Percentiles rank a stretch among this genome's conserved stretches.
These are phyloP conservation scores for Prenolepis imparis DNA, from an alignment of 2,888 invertebrate species.

Conservation along the genomic window DNA sequence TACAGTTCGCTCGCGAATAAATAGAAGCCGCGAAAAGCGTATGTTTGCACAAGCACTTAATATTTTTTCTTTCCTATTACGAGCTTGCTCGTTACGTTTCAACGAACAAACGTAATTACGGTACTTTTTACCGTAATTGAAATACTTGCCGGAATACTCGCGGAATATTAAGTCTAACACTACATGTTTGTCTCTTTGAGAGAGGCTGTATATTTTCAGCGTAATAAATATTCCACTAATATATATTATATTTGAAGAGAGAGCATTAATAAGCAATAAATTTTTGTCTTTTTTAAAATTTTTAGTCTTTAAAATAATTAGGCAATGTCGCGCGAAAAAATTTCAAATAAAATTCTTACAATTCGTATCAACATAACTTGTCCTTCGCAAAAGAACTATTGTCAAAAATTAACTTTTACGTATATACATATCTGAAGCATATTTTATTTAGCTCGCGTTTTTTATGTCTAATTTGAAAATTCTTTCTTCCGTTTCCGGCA, in stretches of 20 bases:
- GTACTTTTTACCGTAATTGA: constrained; percentile 42
- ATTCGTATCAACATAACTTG: not conserved
- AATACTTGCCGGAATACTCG: not conserved
- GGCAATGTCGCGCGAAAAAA: not conserved
- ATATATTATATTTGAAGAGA: not conserved
- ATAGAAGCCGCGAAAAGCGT: constrained; percentile 52
- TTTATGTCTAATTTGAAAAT: not conserved
- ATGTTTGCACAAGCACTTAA: constrained; percentile 62
- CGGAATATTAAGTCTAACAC: constrained; percentile 4
- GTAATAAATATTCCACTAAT: not conserved
- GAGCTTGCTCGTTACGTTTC: constrained; percentile 29
- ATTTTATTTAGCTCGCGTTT: constrained; percentile 1
- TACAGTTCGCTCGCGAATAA: constrained; percentile 55
- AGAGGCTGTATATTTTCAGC: not conserved
- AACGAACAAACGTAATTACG: constrained; percentile 29
- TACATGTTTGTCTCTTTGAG: not conserved
- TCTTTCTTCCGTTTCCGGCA: not conserved
- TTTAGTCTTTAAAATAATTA: too few relatives aligned
- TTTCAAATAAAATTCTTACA: not conserved
- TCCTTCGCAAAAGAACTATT: not conserved
- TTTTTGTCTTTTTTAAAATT: too few relatives aligned
- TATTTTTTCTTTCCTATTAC: constrained; percentile 48
- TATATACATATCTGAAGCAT: not conserved
- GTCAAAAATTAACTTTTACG: not conserved
- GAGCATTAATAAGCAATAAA: not conserved